Conservation (phyloP, 2,113 vertebrate genomes). For the Dicaeum eximium region DNA sequence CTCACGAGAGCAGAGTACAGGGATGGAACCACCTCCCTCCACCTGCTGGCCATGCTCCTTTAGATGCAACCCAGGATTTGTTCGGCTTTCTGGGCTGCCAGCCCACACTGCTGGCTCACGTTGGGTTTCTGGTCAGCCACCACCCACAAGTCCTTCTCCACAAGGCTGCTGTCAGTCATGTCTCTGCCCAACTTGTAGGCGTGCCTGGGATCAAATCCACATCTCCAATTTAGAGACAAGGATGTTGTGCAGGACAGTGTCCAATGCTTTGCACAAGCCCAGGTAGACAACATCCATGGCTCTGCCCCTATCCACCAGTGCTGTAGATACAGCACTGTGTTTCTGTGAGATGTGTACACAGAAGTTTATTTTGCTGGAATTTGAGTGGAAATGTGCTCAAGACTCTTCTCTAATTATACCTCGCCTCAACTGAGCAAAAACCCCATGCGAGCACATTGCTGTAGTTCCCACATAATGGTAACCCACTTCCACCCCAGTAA, state of each 20-base stretch:
- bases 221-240: neutral
- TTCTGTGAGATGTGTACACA: neutral
- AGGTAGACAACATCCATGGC: no score
- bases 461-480: neutral
- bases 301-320: neutral
- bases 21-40: neutral
- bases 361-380: neutral
- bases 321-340: neutral
- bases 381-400: neutral
- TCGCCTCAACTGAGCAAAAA: fast-evolving
- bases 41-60: neutral
- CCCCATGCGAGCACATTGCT: fast-evolving
- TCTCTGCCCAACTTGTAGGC: neutral
- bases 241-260: fast-evolving
- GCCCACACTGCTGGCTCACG: neutral
- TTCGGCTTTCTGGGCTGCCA: neutral
- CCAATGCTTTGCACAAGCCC: neutral
- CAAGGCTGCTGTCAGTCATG: neutral
- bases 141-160: neutral
- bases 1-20: neutral
- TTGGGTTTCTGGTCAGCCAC: neutral
- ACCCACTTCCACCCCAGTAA: neutral
- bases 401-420: neutral
- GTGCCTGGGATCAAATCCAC: neutral
- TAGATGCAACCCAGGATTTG: neutral